Conservation (phyloP, 2,113 vertebrate genomes). For the Brachypteracias leptosomus region DNA sequence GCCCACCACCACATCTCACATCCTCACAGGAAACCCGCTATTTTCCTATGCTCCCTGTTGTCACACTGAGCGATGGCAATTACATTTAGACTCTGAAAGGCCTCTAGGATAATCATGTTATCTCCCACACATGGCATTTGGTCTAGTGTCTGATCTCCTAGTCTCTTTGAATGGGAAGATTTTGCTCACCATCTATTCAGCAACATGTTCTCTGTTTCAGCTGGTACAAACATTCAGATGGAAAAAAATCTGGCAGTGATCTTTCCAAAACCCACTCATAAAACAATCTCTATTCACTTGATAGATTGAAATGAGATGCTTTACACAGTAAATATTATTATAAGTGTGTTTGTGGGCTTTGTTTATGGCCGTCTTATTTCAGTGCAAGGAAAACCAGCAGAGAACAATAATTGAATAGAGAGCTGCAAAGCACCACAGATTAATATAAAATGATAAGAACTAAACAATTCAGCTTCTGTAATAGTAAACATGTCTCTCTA, state of each 20-base stretch:
- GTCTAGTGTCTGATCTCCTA: neutral
- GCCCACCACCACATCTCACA: neutral
- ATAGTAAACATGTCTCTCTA: neutral
- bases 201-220: neutral
- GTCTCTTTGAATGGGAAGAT: neutral
- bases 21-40: neutral
- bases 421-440: neutral
- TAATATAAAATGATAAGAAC: slow-evolving; percentile 3
- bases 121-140: neutral
- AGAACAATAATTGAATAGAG: slow-evolving; percentile 5
- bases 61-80: neutral
- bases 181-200: neutral
- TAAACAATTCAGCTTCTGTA: neutral
- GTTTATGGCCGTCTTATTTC: neutral
- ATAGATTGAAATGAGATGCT: neutral
- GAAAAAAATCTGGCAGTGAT: neutral
- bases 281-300: neutral
- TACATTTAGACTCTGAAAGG: neutral
- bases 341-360: neutral
- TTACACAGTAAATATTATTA: neutral
- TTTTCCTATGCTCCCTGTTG: neutral
- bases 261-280: neutral
- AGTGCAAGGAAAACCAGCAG: slow-evolving; percentile 10
- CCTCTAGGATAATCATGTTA: neutral
- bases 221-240: neutral